Evolutionary conservation across 1,140 invertebrate species (phyloP).

Genomic region (Glomeris maerens): DNA sequence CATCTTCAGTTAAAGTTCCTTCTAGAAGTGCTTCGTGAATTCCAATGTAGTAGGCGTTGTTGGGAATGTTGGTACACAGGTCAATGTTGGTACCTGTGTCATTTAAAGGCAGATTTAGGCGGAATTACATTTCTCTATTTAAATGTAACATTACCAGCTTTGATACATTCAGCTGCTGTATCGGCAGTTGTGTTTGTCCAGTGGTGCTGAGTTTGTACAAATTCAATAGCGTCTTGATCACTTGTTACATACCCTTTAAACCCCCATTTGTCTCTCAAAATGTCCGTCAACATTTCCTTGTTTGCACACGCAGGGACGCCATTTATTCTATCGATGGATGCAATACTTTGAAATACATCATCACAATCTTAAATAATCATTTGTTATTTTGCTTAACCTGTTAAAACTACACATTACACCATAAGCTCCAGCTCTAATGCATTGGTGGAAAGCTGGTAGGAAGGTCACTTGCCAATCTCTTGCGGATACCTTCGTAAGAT

Average conservation of each 20-base stretch:
- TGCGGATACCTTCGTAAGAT: conserved; percentile 14
- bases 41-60: not conserved
- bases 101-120: not conserved
- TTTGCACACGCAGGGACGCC: conserved; percentile 13
- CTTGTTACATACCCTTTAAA: conserved; percentile 15
- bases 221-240: conserved; percentile 11
- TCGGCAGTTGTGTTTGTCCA: not conserved
- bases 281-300: conserved; percentile 12
- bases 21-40: conserved; percentile 13
- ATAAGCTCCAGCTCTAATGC: conserved; percentile 27
- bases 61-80: not conserved
- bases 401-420: conserved; percentile 30
- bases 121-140: no score
- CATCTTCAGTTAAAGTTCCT: conserved; percentile 10
- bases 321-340: conserved; percentile 10
- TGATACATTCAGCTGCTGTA: not conserved
- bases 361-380: no score
- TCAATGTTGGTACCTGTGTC: conserved; percentile 15
- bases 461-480: conserved; percentile 28
- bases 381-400: no score
- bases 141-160: not conserved
- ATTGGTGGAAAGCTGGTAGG: conserved; percentile 28
- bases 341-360: no score
- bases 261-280: conserved; percentile 12
- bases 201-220: not conserved